Percentiles rank a stretch among this genome's conserved stretches.
phyloP scores from a whole-genome alignment of 2,888 invertebrate species.

The Scaptomyza tumidula region DNA sequence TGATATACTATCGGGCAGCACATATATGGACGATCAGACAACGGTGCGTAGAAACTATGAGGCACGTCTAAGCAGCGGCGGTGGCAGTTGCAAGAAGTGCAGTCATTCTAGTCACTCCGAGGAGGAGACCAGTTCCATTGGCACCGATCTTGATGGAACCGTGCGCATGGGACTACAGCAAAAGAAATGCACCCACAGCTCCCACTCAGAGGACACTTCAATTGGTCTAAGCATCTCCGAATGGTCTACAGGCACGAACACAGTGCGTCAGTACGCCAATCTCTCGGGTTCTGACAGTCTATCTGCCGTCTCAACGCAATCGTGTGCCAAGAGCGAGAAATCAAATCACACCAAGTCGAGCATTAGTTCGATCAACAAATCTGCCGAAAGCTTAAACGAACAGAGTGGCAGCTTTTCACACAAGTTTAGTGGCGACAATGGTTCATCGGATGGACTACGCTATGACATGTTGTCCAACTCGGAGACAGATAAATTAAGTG shows the following conservation, averaged over 20 bases:
- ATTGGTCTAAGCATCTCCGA: constrained; percentile 94
- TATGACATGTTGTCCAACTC: constrained; percentile 88
- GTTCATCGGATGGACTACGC: constrained; percentile 84
- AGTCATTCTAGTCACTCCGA: constrained; percentile 91
- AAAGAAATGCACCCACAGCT: constrained; percentile 92
- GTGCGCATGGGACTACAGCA: constrained; percentile 92
- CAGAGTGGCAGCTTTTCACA: constrained; percentile 84
- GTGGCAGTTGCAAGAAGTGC: constrained; percentile 87
- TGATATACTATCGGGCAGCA: constrained; percentile 86
- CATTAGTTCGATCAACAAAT: constrained; percentile 87
- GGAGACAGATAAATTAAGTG: constrained; percentile 86
- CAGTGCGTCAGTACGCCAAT: constrained; percentile 92
- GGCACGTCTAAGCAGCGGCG: constrained; percentile 85
- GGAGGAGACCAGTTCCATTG: constrained; percentile 90
- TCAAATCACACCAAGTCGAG: constrained; percentile 86
- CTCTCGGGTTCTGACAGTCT: constrained; percentile 89
- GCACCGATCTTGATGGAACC: constrained; percentile 92
- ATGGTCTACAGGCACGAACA: constrained; percentile 94
- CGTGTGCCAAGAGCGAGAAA: constrained; percentile 87
- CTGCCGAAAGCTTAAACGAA: constrained; percentile 85
- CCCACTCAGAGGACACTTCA: constrained; percentile 94
- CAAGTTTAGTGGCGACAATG: constrained; percentile 84
- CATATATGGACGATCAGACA: constrained; percentile 87
- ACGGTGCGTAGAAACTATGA: constrained; percentile 85
- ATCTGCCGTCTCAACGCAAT: constrained; percentile 86